Evolutionary conservation across 2,888 invertebrate species (phyloP).

Genomic region (Anthrax anthrax): DNA sequence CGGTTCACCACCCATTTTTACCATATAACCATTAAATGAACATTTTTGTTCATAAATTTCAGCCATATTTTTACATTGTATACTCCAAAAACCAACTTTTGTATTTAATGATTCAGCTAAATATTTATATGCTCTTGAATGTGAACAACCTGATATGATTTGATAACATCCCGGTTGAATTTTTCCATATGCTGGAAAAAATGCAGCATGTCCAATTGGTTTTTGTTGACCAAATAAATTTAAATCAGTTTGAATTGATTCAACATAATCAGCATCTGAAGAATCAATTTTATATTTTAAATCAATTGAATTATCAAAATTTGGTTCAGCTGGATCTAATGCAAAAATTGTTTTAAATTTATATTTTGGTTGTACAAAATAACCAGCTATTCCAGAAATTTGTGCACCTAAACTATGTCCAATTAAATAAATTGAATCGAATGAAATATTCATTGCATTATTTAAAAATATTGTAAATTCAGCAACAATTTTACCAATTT

Average conservation of each 20-base stretch:
- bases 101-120: constrained; percentile 32
- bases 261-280: constrained; percentile 27
- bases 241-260: constrained; percentile 27
- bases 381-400: constrained; percentile 42
- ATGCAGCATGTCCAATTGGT: constrained; percentile 34
- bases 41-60: constrained; percentile 21
- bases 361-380: constrained; percentile 36
- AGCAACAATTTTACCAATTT: constrained; percentile 20
- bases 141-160: constrained; percentile 31
- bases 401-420: constrained; percentile 46
- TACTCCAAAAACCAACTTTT: constrained; percentile 21
- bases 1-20: constrained; percentile 20
- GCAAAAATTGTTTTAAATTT: constrained; percentile 39
- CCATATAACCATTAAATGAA: constrained; percentile 14
- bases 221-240: constrained; percentile 22
- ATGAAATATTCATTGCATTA: constrained; percentile 32
- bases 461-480: constrained; percentile 30
- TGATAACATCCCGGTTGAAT: constrained; percentile 38
- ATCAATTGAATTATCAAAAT: constrained; percentile 17
- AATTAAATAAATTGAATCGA: constrained; percentile 37
- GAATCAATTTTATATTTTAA: constrained; percentile 16
- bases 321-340: constrained; percentile 19
- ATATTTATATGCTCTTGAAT: constrained; percentile 31
- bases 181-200: constrained; percentile 40
- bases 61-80: constrained; percentile 19